These are phyloP conservation scores for Octodonta nipae DNA, from an alignment of 2,888 invertebrate genomes.

Conservation along the genomic window DNA sequence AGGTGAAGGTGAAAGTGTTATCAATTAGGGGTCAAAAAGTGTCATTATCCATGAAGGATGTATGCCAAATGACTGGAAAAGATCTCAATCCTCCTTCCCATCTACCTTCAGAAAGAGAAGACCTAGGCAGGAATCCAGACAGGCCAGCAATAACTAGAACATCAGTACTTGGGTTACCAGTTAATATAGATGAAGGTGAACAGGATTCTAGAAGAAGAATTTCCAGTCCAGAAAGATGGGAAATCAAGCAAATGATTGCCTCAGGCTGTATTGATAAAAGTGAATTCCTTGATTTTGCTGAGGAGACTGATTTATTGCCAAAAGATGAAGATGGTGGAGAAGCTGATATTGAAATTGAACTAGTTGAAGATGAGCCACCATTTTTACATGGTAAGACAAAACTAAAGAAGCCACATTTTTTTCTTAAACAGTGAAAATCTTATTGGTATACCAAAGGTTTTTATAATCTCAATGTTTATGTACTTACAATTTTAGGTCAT, in stretches of 20 bases:
- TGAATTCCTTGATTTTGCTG: constrained; percentile 94
- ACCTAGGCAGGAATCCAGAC: constrained; percentile 80
- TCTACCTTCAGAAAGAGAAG: constrained; percentile 51
- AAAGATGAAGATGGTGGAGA: constrained; percentile 88
- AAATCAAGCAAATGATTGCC: constrained; percentile 92
- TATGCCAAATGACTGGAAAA: constrained; percentile 85
- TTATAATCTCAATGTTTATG: constrained; percentile 1
- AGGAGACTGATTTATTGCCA: constrained; percentile 82
- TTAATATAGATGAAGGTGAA: constrained; percentile 58
- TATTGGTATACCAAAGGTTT: constrained; percentile 1
- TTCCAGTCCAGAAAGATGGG: constrained; percentile 81
- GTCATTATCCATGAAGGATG: constrained; percentile 94
- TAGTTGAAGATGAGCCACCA: constrained; percentile 64
- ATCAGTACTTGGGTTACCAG: constrained; percentile 33
- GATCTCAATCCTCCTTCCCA: constrained; percentile 83
- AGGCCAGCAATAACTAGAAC: constrained; percentile 56
- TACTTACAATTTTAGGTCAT: constrained; percentile 35
- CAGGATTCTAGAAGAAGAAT: constrained; percentile 72
- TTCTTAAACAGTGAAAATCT: no score
- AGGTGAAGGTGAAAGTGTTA: constrained; percentile 80
- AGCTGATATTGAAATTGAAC: constrained; percentile 94
- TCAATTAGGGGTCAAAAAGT: constrained; percentile 89
- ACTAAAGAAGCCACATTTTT: not conserved
- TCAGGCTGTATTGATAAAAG: constrained; percentile 84
- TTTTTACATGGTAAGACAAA: constrained; percentile 65